Evolutionary conservation across 2,888 invertebrate species (phyloP), one percentile per base, ranked within the genome.

Genomic region (Terebella lapidaria): DNA sequence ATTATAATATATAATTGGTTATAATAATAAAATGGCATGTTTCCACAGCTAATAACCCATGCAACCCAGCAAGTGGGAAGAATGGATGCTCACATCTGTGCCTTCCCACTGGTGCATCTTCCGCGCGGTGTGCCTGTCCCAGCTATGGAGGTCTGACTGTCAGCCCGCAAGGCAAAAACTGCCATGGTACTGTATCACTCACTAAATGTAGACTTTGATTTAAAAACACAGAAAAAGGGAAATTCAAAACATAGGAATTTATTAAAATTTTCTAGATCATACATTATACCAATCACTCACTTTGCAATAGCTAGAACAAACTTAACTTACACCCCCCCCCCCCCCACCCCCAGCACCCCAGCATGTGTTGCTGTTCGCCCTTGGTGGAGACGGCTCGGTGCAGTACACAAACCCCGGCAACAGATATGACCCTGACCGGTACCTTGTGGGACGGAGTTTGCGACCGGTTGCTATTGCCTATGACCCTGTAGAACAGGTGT

Each of bases 31-130:
- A n/a, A n/a, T n/a, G n/a, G n/a, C n/a, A n/a, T n/a, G n/a, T n/a
- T n/a, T n/a, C n/a, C n/a, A n/a, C 64, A 75, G 76, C 67, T 29
- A 64, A 57, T n/a, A 75, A 74, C 52, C 71, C 71, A 0, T 76
- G 76, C 64, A 58, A 65, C 22, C 59, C 58, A 20, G 22, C 5
- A 5, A 22, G 22, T 22, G 22, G 22, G 49, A 67, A 63, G 25
- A 72, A 67, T 3, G 72, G 71, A 15, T 76, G 76, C 62, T 71
- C 72, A 24, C 73, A 74, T 56, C 65, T 77, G 20, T 77, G 77
- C 60, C 68, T 77, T 54, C 74, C 74, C 0, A 68, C 66, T 10
- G 58, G 65, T 25, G 70, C 68, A 15, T 62, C 57, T 18, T 62
- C 64, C 22, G 70, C 68, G 61, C 61, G 67, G 22, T 77, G 77